phyloP scores from a whole-genome alignment of 2,113 vertebrate species.

The Otis tarda region DNA sequence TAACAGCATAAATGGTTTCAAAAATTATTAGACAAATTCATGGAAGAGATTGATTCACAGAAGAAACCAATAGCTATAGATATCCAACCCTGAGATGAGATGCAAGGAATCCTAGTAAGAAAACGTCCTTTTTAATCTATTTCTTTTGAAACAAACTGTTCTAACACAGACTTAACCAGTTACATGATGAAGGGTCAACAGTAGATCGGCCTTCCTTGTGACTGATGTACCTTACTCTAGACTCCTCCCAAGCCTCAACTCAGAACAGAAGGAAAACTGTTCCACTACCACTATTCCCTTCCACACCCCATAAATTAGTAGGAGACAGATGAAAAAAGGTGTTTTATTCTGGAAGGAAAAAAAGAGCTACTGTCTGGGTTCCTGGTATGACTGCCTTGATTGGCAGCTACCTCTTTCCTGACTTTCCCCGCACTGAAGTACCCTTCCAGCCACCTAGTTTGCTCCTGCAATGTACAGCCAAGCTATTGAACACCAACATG shows the following conservation, averaged over 20 bases:
- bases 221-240: neutral
- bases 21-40: neutral
- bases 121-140: neutral
- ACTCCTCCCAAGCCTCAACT: neutral
- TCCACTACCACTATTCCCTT: neutral
- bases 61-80: neutral
- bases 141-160: neutral
- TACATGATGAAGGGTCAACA: neutral
- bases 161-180: neutral
- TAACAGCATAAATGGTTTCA: neutral
- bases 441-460: neutral
- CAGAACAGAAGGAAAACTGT: slow-evolving; percentile 6
- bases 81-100: neutral
- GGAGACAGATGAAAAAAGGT: neutral
- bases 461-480: neutral
- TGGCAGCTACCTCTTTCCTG: neutral
- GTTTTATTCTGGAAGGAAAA: slow-evolving; percentile 2
- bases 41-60: neutral
- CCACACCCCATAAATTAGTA: neutral
- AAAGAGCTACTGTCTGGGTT: slow-evolving; percentile 6
- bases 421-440: neutral
- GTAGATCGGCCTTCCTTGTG: neutral
- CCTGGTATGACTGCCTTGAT: neutral
- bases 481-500: neutral
- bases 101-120: neutral